A percentile compares a stretch with the other conserved stretches of the same genome.
These are phyloP conservation scores for Trichosurus vulpecula DNA, from an alignment of 2,797 vertebrate genomes.

Conservation along the genomic window DNA sequence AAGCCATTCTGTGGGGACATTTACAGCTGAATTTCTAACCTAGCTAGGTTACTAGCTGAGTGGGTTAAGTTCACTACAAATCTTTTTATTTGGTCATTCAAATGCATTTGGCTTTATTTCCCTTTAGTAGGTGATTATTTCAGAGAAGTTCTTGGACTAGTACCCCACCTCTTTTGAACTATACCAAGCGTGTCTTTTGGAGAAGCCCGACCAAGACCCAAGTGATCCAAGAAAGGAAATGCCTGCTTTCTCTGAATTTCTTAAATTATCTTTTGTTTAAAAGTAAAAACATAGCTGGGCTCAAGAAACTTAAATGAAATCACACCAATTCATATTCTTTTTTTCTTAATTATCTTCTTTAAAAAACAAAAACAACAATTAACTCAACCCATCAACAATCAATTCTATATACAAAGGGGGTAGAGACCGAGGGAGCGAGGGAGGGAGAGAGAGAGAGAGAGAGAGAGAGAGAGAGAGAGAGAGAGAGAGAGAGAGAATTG, in stretches of 20 bases:
- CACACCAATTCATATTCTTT: neutral
- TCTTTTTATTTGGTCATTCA: neutral
- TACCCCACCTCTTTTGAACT: neutral
- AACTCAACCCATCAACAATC: neutral
- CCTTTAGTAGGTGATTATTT: neutral
- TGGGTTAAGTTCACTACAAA: neutral
- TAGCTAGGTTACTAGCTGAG: neutral
- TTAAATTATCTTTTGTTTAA: conserved; percentile 43
- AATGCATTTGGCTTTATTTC: neutral
- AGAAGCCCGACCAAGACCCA: neutral
- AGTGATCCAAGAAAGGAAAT: neutral
- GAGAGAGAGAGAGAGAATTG: neutral
- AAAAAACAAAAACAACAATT: neutral
- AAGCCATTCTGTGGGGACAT: neutral
- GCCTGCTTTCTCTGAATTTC: neutral
- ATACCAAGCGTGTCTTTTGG: neutral
- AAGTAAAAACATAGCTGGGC: neutral
- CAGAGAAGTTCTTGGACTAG: neutral
- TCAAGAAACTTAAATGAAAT: neutral
- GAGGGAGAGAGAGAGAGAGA: too few species aligned
- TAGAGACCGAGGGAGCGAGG: too few species aligned
- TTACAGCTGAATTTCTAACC: neutral
- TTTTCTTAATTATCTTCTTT: neutral
- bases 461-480: too few species aligned
- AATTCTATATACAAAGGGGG: neutral